These are phyloP conservation scores for Cylloceria caligata DNA, from an alignment of 2,888 invertebrate species.

Conservation along the genomic window DNA sequence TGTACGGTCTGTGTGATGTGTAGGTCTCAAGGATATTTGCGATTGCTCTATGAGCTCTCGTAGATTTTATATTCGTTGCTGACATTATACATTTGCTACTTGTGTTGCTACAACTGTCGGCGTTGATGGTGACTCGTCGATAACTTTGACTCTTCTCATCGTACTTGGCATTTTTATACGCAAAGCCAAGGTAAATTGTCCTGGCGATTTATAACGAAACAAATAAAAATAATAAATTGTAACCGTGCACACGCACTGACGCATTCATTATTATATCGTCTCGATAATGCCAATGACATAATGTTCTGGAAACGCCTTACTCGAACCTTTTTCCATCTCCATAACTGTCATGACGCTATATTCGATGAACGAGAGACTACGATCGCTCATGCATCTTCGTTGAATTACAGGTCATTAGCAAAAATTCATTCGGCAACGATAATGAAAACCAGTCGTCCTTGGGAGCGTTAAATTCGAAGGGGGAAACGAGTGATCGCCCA, in stretches of 20 bases:
- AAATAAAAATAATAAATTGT: slow-evolving; percentile 47
- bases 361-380: slow-evolving; percentile 3
- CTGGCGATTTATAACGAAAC: slow-evolving; percentile 53
- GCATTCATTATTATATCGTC: slow-evolving; percentile 1
- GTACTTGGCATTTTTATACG: slow-evolving; percentile 56
- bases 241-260: slow-evolving; percentile 5
- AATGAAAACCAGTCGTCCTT: slow-evolving; percentile 46
- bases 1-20: neutral
- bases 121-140: slow-evolving; percentile 1
- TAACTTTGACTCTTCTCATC: slow-evolving; percentile 22
- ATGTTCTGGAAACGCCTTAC: neutral
- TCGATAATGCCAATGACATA: neutral
- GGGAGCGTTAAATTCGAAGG: slow-evolving; percentile 8
- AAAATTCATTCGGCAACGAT: neutral
- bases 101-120: neutral
- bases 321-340: neutral
- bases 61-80: slow-evolving; percentile 20
- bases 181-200: slow-evolving; percentile 26
- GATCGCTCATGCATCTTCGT: neutral
- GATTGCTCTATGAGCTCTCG: neutral
- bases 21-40: slow-evolving; percentile 20
- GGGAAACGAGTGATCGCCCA: neutral
- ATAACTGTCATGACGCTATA: neutral
- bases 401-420: neutral
- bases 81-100: slow-evolving; percentile 11